These are phyloP conservation scores for Sylvilagus bachmani DNA, from an alignment of 2,113 vertebrate species.

Conservation along the genomic window DNA sequence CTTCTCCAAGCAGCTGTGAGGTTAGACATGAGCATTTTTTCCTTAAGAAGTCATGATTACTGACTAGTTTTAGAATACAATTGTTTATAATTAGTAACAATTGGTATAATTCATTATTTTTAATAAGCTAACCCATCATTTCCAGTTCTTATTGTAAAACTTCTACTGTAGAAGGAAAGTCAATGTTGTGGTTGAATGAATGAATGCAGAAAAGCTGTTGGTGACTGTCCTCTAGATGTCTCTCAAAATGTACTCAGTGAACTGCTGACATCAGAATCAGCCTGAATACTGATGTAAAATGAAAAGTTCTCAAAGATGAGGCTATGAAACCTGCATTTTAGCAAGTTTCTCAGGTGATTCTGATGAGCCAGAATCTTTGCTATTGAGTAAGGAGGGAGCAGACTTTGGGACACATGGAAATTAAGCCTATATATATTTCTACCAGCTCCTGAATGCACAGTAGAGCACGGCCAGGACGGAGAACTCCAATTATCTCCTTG, in stretches of 20 bases:
- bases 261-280: not conserved
- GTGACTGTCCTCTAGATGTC: not conserved
- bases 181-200: not conserved
- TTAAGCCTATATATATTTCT: not conserved
- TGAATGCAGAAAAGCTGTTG: not conserved
- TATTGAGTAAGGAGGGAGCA: not conserved
- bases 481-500: not conserved
- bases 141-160: constrained; percentile 34
- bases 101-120: not conserved
- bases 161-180: not conserved
- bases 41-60: not conserved
- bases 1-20: constrained; percentile 8
- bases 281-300: not conserved
- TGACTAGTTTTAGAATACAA: constrained; percentile 31
- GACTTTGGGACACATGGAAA: not conserved
- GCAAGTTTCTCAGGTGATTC: not conserved
- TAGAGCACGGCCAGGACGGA: not conserved
- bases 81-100: constrained; percentile 7
- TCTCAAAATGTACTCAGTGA: not conserved
- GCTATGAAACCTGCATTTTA: not conserved
- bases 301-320: not conserved
- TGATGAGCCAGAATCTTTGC: not conserved
- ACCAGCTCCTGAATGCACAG: not conserved
- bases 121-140: not conserved
- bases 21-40: not conserved